Percentiles rank a stretch among this genome's conserved stretches.
phyloP scores from a whole-genome alignment of 2,113 vertebrate genomes.

The Grallaria varia region DNA sequence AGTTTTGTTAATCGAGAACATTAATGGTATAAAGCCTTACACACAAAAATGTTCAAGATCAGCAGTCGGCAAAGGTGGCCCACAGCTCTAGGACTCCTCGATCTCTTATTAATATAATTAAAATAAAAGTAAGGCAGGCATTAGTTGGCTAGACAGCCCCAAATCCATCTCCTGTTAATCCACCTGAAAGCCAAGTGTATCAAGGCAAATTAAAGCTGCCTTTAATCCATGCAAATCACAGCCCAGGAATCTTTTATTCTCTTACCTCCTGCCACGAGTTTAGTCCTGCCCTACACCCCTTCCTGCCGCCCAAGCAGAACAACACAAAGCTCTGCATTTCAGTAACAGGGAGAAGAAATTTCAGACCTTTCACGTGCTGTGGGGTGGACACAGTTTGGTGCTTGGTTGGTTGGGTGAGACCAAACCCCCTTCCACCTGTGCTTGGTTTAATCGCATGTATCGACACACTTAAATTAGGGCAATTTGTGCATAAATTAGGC shows the following conservation, averaged over 20 bases:
- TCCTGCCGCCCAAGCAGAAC: background rate
- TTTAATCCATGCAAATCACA: slow-evolving; percentile 59
- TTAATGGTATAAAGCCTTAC: background rate
- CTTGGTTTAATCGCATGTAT: background rate
- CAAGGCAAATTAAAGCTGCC: slow-evolving; percentile 33
- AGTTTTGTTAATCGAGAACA: rapidly evolving
- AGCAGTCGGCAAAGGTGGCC: background rate
- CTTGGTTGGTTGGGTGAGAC: background rate
- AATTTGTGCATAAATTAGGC: slow-evolving; percentile 47
- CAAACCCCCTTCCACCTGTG: background rate
- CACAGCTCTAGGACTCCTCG: background rate
- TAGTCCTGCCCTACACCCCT: background rate
- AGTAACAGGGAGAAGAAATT: background rate
- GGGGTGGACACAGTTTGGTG: background rate
- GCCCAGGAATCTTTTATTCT: slow-evolving; percentile 1
- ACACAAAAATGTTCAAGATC: background rate
- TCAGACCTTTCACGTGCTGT: background rate
- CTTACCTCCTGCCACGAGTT: background rate
- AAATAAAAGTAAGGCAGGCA: background rate
- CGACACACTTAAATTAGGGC: slow-evolving; percentile 1
- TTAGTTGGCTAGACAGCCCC: slow-evolving; percentile 39
- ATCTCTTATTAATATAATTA: slow-evolving; percentile 5
- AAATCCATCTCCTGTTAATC: slow-evolving; percentile 21
- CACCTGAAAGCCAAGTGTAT: slow-evolving; percentile 32
- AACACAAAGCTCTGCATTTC: rapidly evolving